Evolutionary conservation across 2,113 vertebrate genomes (phyloP).

Genomic region (Mesoclemmys tuberculata): DNA sequence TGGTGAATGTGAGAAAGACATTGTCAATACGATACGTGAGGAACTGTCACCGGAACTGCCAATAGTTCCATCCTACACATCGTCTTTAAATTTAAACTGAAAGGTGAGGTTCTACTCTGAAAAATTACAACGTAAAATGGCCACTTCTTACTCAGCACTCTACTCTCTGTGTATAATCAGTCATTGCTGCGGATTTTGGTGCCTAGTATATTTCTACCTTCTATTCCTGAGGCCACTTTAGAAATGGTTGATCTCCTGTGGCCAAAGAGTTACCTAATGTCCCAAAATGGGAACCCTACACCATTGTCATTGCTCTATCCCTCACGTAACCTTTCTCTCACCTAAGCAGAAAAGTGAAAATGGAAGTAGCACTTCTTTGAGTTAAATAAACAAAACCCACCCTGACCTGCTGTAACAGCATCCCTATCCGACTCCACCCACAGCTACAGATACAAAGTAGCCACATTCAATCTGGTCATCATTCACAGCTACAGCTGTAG

Average conservation of each 20-base stretch:
- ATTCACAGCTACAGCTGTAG: neutral
- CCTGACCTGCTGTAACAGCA: slow-evolving; percentile 22
- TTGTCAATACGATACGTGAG: neutral
- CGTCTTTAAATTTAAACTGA: neutral
- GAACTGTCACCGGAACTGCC: neutral
- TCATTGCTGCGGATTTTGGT: neutral
- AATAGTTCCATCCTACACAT: neutral
- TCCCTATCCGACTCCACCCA: slow-evolving; percentile 23
- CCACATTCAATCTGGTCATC: neutral
- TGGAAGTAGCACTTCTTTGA: slow-evolving; percentile 44
- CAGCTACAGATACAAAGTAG: neutral
- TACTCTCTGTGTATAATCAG: neutral
- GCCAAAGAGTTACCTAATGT: neutral
- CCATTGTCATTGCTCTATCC: neutral
- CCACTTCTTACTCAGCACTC: neutral
- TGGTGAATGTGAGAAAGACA: neutral
- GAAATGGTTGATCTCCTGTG: neutral
- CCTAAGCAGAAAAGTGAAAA: slow-evolving; percentile 65
- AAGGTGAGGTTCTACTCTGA: neutral
- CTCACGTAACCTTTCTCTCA: slow-evolving; percentile 14
- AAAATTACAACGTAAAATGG: neutral
- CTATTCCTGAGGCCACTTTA: neutral
- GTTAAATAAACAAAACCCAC: neutral
- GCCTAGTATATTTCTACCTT: neutral
- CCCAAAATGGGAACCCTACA: neutral